A percentile compares a stretch with the other conserved stretches of the same genome.
phyloP scores from a whole-genome alignment of 1,140 invertebrate genomes.

The Limonius californicus region DNA sequence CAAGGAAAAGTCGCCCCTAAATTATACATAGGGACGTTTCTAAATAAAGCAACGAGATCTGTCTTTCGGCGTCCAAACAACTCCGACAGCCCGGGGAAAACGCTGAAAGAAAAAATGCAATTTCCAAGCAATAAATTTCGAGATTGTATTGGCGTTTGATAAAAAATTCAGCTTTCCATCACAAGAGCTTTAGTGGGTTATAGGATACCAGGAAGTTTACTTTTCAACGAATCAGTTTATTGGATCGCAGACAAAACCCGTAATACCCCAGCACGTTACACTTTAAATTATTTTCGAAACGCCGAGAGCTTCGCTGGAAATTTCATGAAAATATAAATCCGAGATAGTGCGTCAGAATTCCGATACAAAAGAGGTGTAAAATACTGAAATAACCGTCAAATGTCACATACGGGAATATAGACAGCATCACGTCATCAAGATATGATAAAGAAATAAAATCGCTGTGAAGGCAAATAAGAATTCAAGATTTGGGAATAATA shows the following conservation, averaged over 20 bases:
- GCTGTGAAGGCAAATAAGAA: no score
- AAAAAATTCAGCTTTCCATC: constrained; percentile 11
- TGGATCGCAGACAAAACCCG: not conserved
- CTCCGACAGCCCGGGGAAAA: not conserved
- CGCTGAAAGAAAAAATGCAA: constrained; percentile 10
- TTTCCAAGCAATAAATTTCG: constrained; percentile 14
- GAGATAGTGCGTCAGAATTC: no score
- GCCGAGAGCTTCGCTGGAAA: no score
- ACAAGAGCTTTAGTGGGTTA: constrained; percentile 11
- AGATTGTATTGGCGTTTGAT: constrained; percentile 15
- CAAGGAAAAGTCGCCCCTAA: not conserved
- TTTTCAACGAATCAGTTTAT: constrained; percentile 7
- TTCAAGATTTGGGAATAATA: no score
- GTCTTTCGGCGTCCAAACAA: not conserved
- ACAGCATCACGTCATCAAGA: no score
- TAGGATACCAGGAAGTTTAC: constrained; percentile 11
- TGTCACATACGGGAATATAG: no score
- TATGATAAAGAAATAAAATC: no score
- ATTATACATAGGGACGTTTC: not conserved
- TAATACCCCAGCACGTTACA: not conserved
- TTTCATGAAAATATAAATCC: no score
- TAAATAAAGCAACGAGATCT: not conserved
- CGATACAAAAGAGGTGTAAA: no score
- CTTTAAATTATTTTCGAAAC: not conserved
- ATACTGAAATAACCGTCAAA: no score